phyloP scores from a whole-genome alignment of 2,797 vertebrate species.

The Pseudotriccus pelzelni region DNA sequence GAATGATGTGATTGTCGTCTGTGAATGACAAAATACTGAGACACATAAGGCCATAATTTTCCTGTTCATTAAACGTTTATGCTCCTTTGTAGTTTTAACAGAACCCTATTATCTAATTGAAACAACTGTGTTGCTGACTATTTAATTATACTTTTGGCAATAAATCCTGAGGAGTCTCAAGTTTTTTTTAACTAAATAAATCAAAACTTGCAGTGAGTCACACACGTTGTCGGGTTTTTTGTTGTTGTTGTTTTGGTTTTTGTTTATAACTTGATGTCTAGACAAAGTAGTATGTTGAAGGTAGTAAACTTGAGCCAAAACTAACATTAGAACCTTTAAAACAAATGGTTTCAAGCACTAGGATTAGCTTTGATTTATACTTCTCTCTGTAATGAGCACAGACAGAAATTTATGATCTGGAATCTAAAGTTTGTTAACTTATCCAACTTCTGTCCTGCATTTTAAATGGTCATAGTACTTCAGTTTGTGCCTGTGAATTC shows the following conservation, averaged over 20 bases:
- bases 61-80: conserved; percentile 1
- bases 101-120: neutral
- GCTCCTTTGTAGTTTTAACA: neutral
- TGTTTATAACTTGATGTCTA: neutral
- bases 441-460: neutral
- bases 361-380: neutral
- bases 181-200: neutral
- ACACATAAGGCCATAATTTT: neutral
- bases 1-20: neutral
- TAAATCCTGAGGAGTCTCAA: neutral
- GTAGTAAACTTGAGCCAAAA: neutral
- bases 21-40: neutral
- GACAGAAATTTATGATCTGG: neutral
- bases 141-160: conserved; percentile 7
- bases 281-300: neutral
- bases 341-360: neutral
- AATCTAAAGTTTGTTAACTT: neutral
- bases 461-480: neutral
- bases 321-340: neutral
- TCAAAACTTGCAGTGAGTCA: neutral
- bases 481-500: neutral
- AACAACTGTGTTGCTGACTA: neutral
- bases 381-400: neutral
- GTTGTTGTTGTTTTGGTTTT: neutral
- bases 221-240: neutral